A percentile compares a stretch with the other conserved stretches of the same genome.
Conservation (phyloP, 2,888 invertebrate species). For the Latrodectus hesperus region DNA sequence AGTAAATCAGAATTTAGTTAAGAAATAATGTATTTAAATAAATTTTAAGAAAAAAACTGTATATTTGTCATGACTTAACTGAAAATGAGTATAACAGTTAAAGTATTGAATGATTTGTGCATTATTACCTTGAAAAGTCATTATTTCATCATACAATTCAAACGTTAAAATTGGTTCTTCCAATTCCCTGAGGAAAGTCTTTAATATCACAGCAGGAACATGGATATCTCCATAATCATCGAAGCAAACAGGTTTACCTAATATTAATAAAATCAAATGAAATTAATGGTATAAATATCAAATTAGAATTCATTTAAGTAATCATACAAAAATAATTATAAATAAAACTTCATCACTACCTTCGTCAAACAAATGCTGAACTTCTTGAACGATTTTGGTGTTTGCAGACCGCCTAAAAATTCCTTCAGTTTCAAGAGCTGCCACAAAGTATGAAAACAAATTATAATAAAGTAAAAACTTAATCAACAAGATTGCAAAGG, state of each 20-base stretch:
- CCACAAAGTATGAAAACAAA: slow-evolving; percentile 11
- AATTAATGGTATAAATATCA: background rate
- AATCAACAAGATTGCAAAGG: background rate
- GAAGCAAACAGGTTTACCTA: slow-evolving; percentile 82
- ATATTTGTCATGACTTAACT: too few relatives aligned
- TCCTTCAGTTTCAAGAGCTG: slow-evolving; percentile 95
- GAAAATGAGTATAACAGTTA: too few relatives aligned
- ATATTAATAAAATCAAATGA: background rate
- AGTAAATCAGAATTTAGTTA: too few relatives aligned
- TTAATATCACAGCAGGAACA: slow-evolving; percentile 94
- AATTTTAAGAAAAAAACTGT: too few relatives aligned
- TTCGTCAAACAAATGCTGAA: slow-evolving; percentile 89
- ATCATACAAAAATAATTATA: background rate
- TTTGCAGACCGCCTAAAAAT: slow-evolving; percentile 95
- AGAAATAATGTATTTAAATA: too few relatives aligned
- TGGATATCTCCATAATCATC: slow-evolving; percentile 82
- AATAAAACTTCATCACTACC: slow-evolving; percentile 77
- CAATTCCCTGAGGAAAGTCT: slow-evolving; percentile 92
- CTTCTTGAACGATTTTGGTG: slow-evolving; percentile 86
- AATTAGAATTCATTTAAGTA: background rate
- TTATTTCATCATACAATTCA: slow-evolving; percentile 93
- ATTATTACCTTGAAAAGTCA: slow-evolving; percentile 82
- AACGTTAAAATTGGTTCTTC: slow-evolving; percentile 95
- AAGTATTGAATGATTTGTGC: too few relatives aligned
- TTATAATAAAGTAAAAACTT: background rate